A percentile compares a stretch with the other conserved stretches of the same genome.
Evolutionary conservation across 1,140 invertebrate species (phyloP).

Genomic region (Sitophilus oryzae): DNA sequence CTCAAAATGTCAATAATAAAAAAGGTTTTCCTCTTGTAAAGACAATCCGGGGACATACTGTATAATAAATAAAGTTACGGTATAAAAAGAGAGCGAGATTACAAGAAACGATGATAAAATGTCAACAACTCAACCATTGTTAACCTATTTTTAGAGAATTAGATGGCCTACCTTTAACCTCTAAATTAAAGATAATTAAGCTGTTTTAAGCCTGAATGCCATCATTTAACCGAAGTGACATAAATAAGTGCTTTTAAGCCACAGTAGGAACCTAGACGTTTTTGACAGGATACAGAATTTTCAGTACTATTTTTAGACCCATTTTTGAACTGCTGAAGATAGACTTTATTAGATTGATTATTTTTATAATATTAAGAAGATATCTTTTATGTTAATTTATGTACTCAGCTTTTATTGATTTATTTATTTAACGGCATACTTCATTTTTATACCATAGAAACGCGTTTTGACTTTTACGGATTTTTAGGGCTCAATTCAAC

Average conservation of each 20-base stretch:
- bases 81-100: no score
- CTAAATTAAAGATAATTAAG: constrained; percentile 14
- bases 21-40: no score
- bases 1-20: no score
- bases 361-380: not conserved
- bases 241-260: constrained; percentile 4
- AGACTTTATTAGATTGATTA: no score
- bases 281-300: not conserved
- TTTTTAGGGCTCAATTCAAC: no score
- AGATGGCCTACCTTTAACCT: constrained; percentile 8
- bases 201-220: constrained; percentile 2
- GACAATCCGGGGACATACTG: no score
- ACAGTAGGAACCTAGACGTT: not conserved
- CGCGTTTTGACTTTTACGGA: no score
- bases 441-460: no score
- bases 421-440: no score
- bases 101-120: no score
- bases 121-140: not conserved
- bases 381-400: not conserved
- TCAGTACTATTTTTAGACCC: not conserved
- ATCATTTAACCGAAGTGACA: not conserved
- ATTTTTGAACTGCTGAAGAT: not conserved
- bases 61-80: no score
- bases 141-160: not conserved
- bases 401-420: not conserved